Evolutionary conservation across 1,140 invertebrate genomes (phyloP), one percentile per base, ranked within the genome.

Genomic region (Drosophila lini): DNA sequence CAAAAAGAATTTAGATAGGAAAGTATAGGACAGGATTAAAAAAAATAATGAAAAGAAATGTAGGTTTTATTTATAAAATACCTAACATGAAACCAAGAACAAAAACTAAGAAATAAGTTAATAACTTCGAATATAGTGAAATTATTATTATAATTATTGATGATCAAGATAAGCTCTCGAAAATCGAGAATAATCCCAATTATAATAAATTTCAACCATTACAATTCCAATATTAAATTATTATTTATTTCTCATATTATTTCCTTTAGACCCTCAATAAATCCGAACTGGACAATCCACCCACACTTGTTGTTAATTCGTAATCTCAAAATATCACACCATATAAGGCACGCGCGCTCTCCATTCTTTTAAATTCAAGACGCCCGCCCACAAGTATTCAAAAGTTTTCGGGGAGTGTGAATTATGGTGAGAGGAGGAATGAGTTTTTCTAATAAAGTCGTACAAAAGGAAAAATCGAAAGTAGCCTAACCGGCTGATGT

Each of bases 391-490:
- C 73, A 42, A 28, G 19, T 32, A 25, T 44, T 65, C 31, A 44
- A 69, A 69, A 32, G 8, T 11, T 68, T 38, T 69, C 8, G 22
- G 45, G 34, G 13, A 75, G 60, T 57, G 40, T 76, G 36, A 68
- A 55, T 63, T 25, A 48, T 41, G 40, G 11, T 1, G 11, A 58
- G 73, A 41, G 10, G 10, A 19, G 31, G 50, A 42, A 15, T 41
- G 42, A 31, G 28, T 36, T 60, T 50, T 63, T 69, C 32, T 58
- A 77, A 78, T 78, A 78, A 63, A 70, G 64, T 45, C 47, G 80
- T 40, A 74, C 28, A 78, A 74, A 69, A 47, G 36, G 22, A 74
- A 83, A 77, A 84, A 84, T 84, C 81, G 81, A 84, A 84, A 84
- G 81, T 84, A 84, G 81, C 77, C 50, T 4, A 32, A 6, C 31